Evolutionary conservation across 2,888 invertebrate genomes (phyloP), one percentile per base, ranked within the genome.

Genomic region (Nymphalis c-album): DNA sequence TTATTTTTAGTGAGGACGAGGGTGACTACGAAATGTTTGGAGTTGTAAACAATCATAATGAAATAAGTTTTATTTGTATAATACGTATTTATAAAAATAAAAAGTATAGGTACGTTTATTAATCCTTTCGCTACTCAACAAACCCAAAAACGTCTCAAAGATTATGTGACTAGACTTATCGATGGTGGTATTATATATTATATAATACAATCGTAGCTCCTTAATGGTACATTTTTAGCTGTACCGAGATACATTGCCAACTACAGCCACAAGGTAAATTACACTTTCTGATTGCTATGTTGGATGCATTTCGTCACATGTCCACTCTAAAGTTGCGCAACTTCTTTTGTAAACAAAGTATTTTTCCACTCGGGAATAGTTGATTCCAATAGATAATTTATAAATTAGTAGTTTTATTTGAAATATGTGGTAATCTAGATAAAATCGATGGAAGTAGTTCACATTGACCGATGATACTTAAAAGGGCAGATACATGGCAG

Each of bases 391-490:
- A n/a, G n/a, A n/a, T n/a, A 26, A 40, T n/a, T 17, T 18, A 17
- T 48, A 48, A 17, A 48, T 48, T 48, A 18, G 7, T 18, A 7
- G 1, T 48, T 18, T 48, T 18, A n/a, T 48, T 48, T 18, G 48
- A 48, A 16, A n/a, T 7, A 48, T 7, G 7, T 40, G 35, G 18
- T n/a, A 8, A 45, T 46, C 40, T 51, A 10, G 17, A n/a, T 53
- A 18, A 46, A 18, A 22, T 55, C 45, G 16, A 55, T 63, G 17
- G 46, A 50, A 50, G 64, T 20, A 26, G 64, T 61, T 68, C 45
- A 50, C 68, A 68, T 64, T 68, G 68, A 68, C 68, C 47, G 45
- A 40, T 35, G 31, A 16, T 26, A 20, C 40, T 31, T 35, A n/a
- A 57, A 57, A 48, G 47, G 57, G n/a, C 13, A 20, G 1, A 63